phyloP scores from a whole-genome alignment of 2,113 vertebrate species.

The Onychorhynchus coronatus region DNA sequence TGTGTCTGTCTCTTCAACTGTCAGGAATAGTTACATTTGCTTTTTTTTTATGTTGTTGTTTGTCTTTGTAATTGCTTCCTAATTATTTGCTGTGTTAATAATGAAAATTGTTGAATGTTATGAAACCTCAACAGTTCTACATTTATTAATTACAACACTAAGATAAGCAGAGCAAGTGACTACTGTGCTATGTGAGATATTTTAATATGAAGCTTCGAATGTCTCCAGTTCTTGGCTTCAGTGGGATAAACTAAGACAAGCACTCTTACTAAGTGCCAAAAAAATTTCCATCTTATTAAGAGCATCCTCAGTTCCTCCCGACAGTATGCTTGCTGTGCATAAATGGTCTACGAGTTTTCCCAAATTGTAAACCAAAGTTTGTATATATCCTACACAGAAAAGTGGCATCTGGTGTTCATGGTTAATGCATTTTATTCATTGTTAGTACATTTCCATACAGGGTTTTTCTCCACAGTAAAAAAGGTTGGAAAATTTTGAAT shows the following conservation, averaged over 20 bases:
- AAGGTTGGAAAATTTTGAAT: not conserved
- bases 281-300: not conserved
- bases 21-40: not conserved
- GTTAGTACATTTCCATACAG: not conserved
- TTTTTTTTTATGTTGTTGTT: not conserved
- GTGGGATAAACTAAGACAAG: not conserved
- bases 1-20: not conserved
- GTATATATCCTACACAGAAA: not conserved
- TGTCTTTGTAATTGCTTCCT: not conserved
- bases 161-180: not conserved
- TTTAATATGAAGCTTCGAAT: not conserved
- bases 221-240: not conserved
- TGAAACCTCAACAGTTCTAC: not conserved
- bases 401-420: not conserved
- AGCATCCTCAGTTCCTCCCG: not conserved
- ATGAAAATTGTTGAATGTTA: not conserved
- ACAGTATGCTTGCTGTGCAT: rapidly evolving
- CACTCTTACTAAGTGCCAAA: not conserved
- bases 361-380: not conserved
- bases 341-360: not conserved
- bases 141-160: not conserved
- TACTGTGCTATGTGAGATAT: not conserved
- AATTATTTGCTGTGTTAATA: not conserved
- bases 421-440: not conserved
- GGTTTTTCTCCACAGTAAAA: not conserved